Evolutionary conservation across 2,113 vertebrate species (phyloP).

Genomic region (Mobula hypostoma): DNA sequence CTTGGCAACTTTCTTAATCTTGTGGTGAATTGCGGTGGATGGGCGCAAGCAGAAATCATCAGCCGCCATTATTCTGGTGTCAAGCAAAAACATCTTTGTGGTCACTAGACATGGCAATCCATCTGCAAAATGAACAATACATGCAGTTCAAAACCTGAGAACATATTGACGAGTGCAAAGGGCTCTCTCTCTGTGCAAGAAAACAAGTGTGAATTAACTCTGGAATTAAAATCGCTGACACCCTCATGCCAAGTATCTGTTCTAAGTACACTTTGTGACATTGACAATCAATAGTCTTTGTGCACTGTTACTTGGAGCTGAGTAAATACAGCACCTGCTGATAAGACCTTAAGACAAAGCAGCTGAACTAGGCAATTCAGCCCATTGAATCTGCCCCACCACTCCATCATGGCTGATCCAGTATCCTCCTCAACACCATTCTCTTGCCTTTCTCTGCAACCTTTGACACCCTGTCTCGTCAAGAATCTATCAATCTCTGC

Average conservation of each 20-base stretch:
- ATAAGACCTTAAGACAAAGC: no score
- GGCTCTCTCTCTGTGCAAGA: background rate
- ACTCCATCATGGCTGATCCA: no score
- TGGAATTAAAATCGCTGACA: background rate
- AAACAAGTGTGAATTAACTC: background rate
- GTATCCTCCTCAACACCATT: no score
- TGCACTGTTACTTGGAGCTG: background rate
- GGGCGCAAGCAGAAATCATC: background rate
- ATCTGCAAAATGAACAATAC: no score
- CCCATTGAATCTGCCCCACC: no score
- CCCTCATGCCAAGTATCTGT: background rate
- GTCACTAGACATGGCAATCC: no score
- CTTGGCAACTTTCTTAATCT: background rate
- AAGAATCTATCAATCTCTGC: no score
- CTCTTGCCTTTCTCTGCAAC: no score
- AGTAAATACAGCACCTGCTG: background rate
- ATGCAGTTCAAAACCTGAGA: background rate
- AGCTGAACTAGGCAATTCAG: no score
- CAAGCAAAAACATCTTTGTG: background rate
- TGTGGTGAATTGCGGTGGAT: no score
- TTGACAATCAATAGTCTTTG: background rate
- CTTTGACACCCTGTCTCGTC: no score
- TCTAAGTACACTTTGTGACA: background rate
- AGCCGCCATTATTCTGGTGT: background rate
- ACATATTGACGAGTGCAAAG: background rate